phyloP scores from a whole-genome alignment of 2,113 vertebrate species.

The Zingel zingel region DNA sequence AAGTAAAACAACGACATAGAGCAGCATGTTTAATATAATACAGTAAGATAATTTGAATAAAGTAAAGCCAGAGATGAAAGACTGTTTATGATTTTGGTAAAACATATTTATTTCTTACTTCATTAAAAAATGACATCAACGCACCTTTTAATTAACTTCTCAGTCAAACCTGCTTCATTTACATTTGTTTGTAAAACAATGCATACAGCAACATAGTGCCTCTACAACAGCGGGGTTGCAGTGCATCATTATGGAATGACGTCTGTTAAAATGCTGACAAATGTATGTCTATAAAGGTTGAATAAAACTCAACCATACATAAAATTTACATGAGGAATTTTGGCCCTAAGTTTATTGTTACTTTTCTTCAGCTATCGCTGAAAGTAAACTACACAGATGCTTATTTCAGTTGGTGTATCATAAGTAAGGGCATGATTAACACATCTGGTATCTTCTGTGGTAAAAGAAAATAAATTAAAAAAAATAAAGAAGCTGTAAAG shows the following conservation, averaged over 20 bases:
- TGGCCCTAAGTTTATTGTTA: slow-evolving; percentile 31
- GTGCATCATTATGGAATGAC: slow-evolving; percentile 35
- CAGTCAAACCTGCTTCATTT: slow-evolving; percentile 86
- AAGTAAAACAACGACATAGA: neutral
- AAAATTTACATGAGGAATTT: slow-evolving; percentile 33
- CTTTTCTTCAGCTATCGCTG: slow-evolving; percentile 7
- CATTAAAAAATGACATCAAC: slow-evolving; percentile 90
- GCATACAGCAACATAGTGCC: slow-evolving; percentile 90
- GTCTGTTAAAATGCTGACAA: slow-evolving; percentile 69
- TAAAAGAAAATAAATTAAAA: neutral
- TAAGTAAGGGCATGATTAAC: slow-evolving; percentile 29
- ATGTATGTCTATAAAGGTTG: slow-evolving; percentile 81
- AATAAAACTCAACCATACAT: slow-evolving; percentile 91
- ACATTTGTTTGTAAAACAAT: slow-evolving; percentile 90
- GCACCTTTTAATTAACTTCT: slow-evolving; percentile 83
- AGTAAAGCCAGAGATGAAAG: slow-evolving; percentile 22
- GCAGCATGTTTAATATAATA: neutral
- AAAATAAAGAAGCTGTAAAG: neutral
- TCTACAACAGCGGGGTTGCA: slow-evolving; percentile 34
- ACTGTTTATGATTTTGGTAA: slow-evolving; percentile 80
- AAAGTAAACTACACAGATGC: slow-evolving; percentile 13
- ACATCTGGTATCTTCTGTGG: slow-evolving; percentile 20
- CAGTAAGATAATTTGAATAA: neutral
- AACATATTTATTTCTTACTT: slow-evolving; percentile 97
- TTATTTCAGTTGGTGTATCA: slow-evolving; percentile 11